Conservation (phyloP, 2,888 invertebrate genomes). For the Cryptophagus acutangulus region DNA sequence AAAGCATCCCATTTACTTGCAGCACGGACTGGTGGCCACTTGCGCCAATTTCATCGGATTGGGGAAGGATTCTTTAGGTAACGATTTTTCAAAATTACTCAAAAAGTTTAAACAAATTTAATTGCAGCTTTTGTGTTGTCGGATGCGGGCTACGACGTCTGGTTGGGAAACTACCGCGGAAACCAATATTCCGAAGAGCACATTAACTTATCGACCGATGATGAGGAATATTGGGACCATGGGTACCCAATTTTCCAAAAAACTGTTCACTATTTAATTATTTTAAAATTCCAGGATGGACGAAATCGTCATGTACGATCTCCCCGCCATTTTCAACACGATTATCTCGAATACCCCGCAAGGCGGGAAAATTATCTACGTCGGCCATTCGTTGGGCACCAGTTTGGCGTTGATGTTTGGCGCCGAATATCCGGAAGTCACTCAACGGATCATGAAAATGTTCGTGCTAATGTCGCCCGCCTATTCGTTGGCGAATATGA, state of each 20-base stretch:
- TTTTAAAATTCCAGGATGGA: slow-evolving; percentile 34
- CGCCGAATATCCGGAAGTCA: slow-evolving; percentile 63
- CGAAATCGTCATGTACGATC: slow-evolving; percentile 38
- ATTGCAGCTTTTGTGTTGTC: slow-evolving; percentile 48
- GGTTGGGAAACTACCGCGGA: slow-evolving; percentile 51
- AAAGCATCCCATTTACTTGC: slow-evolving; percentile 39
- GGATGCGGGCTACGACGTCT: slow-evolving; percentile 54
- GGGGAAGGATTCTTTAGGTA: slow-evolving; percentile 42
- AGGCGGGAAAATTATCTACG: slow-evolving; percentile 56
- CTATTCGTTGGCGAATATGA: slow-evolving; percentile 55
- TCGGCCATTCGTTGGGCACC: slow-evolving; percentile 89
- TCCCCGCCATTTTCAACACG: slow-evolving; percentile 38
- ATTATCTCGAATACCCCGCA: slow-evolving; percentile 33
- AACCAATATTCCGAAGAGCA: slow-evolving; percentile 41
- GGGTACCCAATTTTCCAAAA: slow-evolving; percentile 30
- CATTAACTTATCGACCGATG: slow-evolving; percentile 34
- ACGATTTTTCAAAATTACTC: slow-evolving; percentile 5
- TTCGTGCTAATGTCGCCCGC: slow-evolving; percentile 63
- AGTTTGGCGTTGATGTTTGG: slow-evolving; percentile 66
- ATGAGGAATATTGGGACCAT: slow-evolving; percentile 42
- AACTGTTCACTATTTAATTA: slow-evolving; percentile 4
- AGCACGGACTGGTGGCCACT: slow-evolving; percentile 41
- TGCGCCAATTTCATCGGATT: slow-evolving; percentile 38
- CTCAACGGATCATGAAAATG: slow-evolving; percentile 60
- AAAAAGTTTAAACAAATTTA: no score